Evolutionary conservation across 2,797 vertebrate species (phyloP), one percentile per base, ranked within the genome.

Genomic region (Crenuchus spilurus): DNA sequence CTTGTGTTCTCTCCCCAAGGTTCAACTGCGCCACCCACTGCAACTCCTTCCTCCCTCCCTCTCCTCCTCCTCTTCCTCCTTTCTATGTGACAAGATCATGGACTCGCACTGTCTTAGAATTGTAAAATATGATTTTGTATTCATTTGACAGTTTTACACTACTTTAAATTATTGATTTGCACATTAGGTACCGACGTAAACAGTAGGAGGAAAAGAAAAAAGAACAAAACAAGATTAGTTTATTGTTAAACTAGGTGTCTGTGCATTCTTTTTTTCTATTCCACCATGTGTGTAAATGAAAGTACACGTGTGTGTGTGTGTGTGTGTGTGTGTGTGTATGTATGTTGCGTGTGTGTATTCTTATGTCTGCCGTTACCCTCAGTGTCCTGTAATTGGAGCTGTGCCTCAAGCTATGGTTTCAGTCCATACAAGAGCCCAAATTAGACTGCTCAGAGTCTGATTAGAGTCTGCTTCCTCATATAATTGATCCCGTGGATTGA

Each of bases 141-240:
- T 93, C 80, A 88, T 91, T 94, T 93, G 83, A 88, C 85, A 93
- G 88, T 92, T 87, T 92, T 87, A 92, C 90, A 92, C 88, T 91
- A 91, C 81, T 89, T 92, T 85, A 88, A 91, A 88, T 91, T 90
- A 91, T 93, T 93, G 87, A 92, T 96, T 95, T 95, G 91, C 93
- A 94, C 93, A 93, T 91, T 91, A 87, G 82, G 89, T 93, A 93
- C 90, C 90, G 83, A 89, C 93, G 89, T 94, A 89, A 92, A 88
- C 93, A 91, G 90, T 85, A 87, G 84, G 88, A 82, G 86, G 83
- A 81, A 68, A 80, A 80, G 64, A 70, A 74, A 79, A 76, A 86
- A 57, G 72, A 76, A 72, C 86, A 83, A 78, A 84, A 87, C 74
- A 88, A 91, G 89, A 92, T 90, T 92, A 91, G 88, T 95, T 90